Conservation (phyloP, 1,140 invertebrate genomes). For the Anoplolepis gracilipes region DNA sequence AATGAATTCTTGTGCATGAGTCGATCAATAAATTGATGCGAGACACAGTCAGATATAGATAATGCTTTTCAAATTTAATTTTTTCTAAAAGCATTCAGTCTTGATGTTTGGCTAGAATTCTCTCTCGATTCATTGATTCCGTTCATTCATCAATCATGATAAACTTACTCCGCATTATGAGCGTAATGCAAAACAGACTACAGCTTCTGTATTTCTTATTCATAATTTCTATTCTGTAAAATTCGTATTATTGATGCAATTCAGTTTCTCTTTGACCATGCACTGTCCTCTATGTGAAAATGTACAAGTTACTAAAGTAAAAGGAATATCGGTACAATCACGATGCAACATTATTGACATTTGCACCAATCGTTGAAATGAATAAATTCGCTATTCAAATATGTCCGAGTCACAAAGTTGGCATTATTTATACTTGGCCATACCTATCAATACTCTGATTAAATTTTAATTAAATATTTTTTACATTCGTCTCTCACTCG, state of each 20-base stretch:
- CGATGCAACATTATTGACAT: neutral
- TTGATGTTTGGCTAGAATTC: neutral
- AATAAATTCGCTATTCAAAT: conserved; percentile 1
- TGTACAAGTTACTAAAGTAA: neutral
- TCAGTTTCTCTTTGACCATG: neutral
- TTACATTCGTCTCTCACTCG: neutral
- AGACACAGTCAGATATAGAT: no score
- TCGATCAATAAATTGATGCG: neutral
- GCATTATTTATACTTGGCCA: neutral
- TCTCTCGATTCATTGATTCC: no score
- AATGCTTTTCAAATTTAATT: no score
- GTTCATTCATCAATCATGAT: no score
- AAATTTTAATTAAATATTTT: neutral
- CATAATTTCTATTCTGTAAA: no score
- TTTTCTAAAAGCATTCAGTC: no score
- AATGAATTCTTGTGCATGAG: neutral
- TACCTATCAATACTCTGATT: neutral
- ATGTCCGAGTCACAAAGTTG: neutral
- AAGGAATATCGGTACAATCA: neutral
- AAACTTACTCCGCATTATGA: no score
- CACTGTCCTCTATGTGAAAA: neutral
- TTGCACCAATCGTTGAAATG: neutral
- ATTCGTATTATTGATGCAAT: neutral
- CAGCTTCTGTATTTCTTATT: no score
- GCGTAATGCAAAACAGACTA: neutral